Percentiles rank a stretch among this genome's conserved stretches.
phyloP scores from a whole-genome alignment of 1,140 invertebrate species.

The Drosophila grimshawi region DNA sequence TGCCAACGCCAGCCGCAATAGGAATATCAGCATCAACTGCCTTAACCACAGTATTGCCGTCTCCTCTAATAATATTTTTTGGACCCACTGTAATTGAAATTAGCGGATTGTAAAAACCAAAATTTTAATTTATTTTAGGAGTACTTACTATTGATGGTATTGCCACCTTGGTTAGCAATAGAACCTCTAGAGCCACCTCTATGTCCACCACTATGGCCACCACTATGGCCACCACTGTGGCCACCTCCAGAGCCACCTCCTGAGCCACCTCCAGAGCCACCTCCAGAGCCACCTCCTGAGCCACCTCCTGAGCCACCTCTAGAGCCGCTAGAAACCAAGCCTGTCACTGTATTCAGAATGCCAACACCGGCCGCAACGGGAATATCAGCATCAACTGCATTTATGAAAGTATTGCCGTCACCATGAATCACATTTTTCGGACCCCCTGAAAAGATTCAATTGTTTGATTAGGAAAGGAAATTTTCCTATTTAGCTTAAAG shows the following conservation, averaged over 20 bases:
- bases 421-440: neutral
- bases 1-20: neutral
- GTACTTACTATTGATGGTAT: conserved; percentile 42
- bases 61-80: neutral
- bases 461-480: too few relatives aligned
- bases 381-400: neutral
- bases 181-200: neutral
- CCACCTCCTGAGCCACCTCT: neutral
- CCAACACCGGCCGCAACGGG: neutral
- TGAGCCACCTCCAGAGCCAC: too few relatives aligned
- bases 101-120: too few relatives aligned
- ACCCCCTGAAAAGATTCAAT: neutral
- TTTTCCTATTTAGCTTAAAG: neutral
- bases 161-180: conserved; percentile 31
- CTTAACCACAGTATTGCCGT: neutral
- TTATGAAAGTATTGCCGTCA: neutral
- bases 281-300: neutral
- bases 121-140: neutral
- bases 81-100: neutral
- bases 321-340: neutral
- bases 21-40: neutral
- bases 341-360: neutral
- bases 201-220: too few relatives aligned
- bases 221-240: too few relatives aligned
- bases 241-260: neutral